phyloP scores from a whole-genome alignment of 2,888 invertebrate species.

The Cerastoderma edule region DNA sequence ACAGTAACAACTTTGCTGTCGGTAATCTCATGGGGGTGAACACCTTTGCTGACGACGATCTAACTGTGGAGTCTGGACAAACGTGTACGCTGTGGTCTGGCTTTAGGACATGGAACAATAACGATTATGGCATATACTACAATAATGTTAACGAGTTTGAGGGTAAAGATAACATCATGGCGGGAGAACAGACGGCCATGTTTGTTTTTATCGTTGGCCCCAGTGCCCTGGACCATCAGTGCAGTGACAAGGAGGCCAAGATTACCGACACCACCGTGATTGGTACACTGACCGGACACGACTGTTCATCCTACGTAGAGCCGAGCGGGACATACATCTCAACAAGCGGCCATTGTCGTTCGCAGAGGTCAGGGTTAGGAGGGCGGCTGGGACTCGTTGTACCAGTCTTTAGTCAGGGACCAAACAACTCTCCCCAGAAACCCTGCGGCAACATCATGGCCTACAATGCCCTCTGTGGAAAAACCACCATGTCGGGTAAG shows the following conservation, averaged over 20 bases:
- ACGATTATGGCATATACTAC: constrained; percentile 76
- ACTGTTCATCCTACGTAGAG: constrained; percentile 63
- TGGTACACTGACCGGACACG: constrained; percentile 66
- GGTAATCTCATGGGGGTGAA: constrained; percentile 61
- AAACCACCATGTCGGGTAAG: constrained; percentile 49
- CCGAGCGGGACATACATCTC: constrained; percentile 51
- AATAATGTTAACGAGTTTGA: constrained; percentile 46
- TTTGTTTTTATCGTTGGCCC: constrained; percentile 75
- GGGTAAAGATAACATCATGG: constrained; percentile 56
- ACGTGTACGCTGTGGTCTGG: constrained; percentile 48
- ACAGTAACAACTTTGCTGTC: constrained; percentile 14
- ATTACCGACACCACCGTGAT: constrained; percentile 69
- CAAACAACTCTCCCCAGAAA: constrained; percentile 74
- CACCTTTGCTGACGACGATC: constrained; percentile 53
- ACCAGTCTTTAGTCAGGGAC: constrained; percentile 62
- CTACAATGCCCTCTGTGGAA: constrained; percentile 70
- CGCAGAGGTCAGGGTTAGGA: constrained; percentile 26
- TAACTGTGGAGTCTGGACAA: constrained; percentile 23
- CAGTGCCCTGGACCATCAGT: constrained; percentile 51
- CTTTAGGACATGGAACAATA: constrained; percentile 68
- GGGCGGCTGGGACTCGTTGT: constrained; percentile 62
- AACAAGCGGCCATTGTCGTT: constrained; percentile 41
- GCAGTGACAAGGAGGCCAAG: constrained; percentile 57
- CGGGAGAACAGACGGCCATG: constrained; percentile 72
- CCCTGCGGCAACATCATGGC: constrained; percentile 69